Evolutionary conservation across 2,113 vertebrate genomes (phyloP).

Genomic region (Oriolus oriolus): DNA sequence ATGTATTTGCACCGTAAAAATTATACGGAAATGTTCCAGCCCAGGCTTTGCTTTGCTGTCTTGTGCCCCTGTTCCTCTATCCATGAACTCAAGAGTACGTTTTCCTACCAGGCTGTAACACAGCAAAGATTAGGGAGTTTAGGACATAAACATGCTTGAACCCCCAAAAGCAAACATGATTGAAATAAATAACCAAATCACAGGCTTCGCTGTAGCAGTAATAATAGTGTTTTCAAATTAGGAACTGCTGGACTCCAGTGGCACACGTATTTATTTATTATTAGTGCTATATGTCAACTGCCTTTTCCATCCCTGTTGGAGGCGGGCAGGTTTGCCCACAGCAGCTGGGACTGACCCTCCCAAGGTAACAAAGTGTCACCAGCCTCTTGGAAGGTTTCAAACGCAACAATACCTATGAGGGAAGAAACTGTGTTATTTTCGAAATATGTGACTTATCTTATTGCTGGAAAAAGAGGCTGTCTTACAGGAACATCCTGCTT

Average conservation of each 20-base stretch:
- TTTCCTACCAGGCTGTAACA: fast-evolving
- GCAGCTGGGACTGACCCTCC: neutral
- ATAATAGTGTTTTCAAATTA: neutral
- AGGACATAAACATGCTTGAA: neutral
- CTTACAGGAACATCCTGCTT: neutral
- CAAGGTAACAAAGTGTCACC: neutral
- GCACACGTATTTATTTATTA: neutral
- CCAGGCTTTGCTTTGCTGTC: neutral
- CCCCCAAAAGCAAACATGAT: neutral
- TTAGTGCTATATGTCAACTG: neutral
- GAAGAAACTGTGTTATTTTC: neutral
- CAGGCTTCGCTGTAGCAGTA: neutral
- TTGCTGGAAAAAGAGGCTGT: neutral
- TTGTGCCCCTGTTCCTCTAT: neutral
- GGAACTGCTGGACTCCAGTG: neutral
- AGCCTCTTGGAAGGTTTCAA: neutral
- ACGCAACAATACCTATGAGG: fast-evolving
- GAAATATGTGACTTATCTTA: fast-evolving
- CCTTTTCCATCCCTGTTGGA: neutral
- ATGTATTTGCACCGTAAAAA: fast-evolving
- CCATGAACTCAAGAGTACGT: neutral
- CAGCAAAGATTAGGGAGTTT: neutral
- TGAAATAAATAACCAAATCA: neutral
- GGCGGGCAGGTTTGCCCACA: neutral
- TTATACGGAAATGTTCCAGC: fast-evolving